Evolutionary conservation across 2,797 vertebrate species (phyloP).

Genomic region (Notolabrus celidotus): DNA sequence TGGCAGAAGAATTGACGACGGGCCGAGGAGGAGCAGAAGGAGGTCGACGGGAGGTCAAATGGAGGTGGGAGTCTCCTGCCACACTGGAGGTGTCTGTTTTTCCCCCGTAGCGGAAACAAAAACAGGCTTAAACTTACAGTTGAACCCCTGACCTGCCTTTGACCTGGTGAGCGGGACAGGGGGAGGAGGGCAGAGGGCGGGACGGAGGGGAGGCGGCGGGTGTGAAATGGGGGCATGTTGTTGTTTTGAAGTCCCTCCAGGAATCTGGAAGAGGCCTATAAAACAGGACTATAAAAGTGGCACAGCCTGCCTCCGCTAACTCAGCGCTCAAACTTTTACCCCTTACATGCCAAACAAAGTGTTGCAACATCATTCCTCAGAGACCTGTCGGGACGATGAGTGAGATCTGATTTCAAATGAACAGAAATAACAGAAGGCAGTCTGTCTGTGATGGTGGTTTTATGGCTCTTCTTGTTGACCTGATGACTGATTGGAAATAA

Average conservation of each 20-base stretch:
- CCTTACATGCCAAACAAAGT: constrained; percentile 40
- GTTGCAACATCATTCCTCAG: constrained; percentile 9
- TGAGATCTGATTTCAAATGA: constrained; percentile 12
- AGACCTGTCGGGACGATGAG: not conserved
- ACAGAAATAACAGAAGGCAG: not conserved
- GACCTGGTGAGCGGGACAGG: constrained; percentile 80
- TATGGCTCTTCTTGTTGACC: constrained; percentile 3
- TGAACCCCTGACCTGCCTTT: constrained; percentile 91
- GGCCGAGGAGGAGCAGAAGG: constrained; percentile 74
- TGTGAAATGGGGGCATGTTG: constrained; percentile 83
- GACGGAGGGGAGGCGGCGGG: constrained; percentile 69
- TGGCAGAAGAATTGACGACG: constrained; percentile 77
- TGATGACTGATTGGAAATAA: not conserved
- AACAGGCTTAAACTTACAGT: constrained; percentile 89
- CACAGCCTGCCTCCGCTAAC: constrained; percentile 66
- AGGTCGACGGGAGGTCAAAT: constrained; percentile 79
- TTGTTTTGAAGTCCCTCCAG: constrained; percentile 88
- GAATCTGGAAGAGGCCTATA: constrained; percentile 86
- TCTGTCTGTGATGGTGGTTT: constrained; percentile 1
- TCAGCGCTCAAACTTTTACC: constrained; percentile 47
- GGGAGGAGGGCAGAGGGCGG: constrained; percentile 78
- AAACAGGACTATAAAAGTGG: constrained; percentile 86
- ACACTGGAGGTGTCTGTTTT: constrained; percentile 77
- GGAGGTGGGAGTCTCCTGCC: constrained; percentile 76
- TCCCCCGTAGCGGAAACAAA: constrained; percentile 76